These are phyloP conservation scores for Drosophila novamexicana DNA, from an alignment of 1,140 invertebrate genomes.

Conservation along the genomic window DNA sequence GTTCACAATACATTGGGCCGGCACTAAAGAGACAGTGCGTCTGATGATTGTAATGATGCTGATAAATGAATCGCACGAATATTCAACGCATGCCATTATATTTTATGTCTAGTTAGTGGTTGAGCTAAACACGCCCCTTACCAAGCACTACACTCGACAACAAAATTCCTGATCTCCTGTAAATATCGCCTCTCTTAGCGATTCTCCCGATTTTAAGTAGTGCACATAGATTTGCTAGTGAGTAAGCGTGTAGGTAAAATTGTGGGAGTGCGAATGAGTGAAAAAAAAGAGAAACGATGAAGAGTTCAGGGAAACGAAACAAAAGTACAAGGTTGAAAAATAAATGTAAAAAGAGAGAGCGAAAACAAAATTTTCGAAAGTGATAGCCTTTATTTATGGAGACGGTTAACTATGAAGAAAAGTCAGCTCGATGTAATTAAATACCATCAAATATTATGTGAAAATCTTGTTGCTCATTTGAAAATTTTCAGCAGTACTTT, in stretches of 20 bases:
- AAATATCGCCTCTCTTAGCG: background rate
- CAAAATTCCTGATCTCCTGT: background rate
- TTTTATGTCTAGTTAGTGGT: conserved; percentile 27
- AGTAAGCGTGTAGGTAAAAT: too few relatives aligned
- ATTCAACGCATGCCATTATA: conserved; percentile 49
- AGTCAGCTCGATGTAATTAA: too few relatives aligned
- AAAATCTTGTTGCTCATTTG: too few relatives aligned
- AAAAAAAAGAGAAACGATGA: background rate
- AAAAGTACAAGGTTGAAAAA: too few relatives aligned
- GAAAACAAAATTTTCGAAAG: background rate
- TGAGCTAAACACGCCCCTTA: background rate
- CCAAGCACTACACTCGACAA: conserved; percentile 28
- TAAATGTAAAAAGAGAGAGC: background rate
- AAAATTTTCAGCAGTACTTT: background rate
- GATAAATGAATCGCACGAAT: conserved; percentile 71
- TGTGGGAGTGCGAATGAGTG: too few relatives aligned
- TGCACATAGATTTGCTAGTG: too few relatives aligned
- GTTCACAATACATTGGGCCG: conserved; percentile 63
- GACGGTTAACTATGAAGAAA: too few relatives aligned
- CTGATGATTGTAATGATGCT: conserved; percentile 68
- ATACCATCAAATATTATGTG: too few relatives aligned
- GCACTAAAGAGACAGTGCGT: conserved; percentile 50
- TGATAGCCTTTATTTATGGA: too few relatives aligned
- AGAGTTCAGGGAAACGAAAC: background rate
- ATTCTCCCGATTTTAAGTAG: background rate